Conservation (phyloP, 2,888 invertebrate genomes). For the Lapara coniferarum region DNA sequence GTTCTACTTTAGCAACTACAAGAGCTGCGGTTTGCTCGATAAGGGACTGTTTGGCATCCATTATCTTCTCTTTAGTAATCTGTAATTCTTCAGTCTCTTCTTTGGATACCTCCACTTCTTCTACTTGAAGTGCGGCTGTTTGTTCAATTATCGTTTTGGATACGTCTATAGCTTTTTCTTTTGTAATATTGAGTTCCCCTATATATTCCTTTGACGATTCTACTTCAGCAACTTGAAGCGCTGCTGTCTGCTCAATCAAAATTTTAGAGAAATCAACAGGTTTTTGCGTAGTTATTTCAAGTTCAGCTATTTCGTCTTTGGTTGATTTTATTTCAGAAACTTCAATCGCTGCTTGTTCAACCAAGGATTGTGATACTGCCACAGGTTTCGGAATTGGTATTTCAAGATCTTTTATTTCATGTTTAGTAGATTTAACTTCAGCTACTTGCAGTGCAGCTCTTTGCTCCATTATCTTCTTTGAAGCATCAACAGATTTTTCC, state of each 20-base stretch:
- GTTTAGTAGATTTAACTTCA: conserved; percentile 32
- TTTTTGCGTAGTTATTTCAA: conserved; percentile 10
- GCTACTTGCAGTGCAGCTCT: conserved; percentile 30
- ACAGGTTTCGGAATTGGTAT: neutral
- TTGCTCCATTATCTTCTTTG: conserved; percentile 33
- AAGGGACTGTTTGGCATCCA: neutral
- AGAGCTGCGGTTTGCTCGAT: conserved; percentile 20
- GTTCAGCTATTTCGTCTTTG: conserved; percentile 31
- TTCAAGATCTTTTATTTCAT: conserved; percentile 28
- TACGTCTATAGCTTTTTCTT: conserved; percentile 12
- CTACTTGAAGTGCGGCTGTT: conserved; percentile 11
- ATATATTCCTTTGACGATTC: conserved; percentile 23
- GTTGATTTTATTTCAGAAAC: conserved; percentile 32
- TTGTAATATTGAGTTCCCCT: conserved; percentile 15
- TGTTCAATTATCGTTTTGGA: conserved; percentile 12
- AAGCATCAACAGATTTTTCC: conserved; percentile 33
- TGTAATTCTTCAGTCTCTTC: conserved; percentile 21
- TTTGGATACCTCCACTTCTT: conserved; percentile 20
- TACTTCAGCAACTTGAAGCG: conserved; percentile 25
- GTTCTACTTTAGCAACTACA: conserved; percentile 2
- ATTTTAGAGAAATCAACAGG: neutral
- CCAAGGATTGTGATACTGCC: conserved; percentile 2
- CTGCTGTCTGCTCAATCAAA: conserved; percentile 2
- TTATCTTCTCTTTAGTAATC: conserved; percentile 17
- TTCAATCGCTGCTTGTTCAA: conserved; percentile 13